Conservation (phyloP, 1,140 invertebrate species). For the Aphis gossypii region DNA sequence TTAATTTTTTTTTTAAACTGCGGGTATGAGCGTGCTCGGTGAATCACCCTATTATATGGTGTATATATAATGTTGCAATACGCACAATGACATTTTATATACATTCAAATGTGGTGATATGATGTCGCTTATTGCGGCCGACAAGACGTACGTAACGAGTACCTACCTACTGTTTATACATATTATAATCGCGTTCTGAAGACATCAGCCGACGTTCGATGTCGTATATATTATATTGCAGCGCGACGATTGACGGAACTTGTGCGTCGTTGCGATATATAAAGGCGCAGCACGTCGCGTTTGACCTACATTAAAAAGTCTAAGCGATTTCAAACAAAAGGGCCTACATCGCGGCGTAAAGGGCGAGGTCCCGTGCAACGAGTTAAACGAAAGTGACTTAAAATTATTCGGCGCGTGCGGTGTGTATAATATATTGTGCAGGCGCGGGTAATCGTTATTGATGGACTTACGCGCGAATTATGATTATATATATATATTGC, state of each 20-base stretch:
- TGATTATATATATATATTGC: not conserved
- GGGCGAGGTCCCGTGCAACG: constrained; percentile 24
- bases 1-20: too few species aligned
- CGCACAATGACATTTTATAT: too few species aligned
- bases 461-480: not conserved
- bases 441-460: not conserved
- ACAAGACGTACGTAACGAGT: too few species aligned
- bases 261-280: too few species aligned
- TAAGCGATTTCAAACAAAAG: not conserved
- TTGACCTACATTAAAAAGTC: constrained; percentile 34
- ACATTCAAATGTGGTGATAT: too few species aligned
- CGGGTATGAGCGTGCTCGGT: too few species aligned
- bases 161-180: too few species aligned
- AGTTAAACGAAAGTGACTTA: not conserved
- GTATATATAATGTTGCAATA: too few species aligned
- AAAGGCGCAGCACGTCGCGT: constrained; percentile 19
- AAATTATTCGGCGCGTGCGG: not conserved
- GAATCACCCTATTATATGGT: too few species aligned
- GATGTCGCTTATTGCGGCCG: too few species aligned
- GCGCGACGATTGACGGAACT: not conserved
- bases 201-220: not conserved
- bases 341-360: not conserved
- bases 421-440: not conserved
- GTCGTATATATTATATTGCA: not conserved
- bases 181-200: too few species aligned